Evolutionary conservation across 2,888 invertebrate species (phyloP).

Genomic region (Mesorhabditis spiculigera): DNA sequence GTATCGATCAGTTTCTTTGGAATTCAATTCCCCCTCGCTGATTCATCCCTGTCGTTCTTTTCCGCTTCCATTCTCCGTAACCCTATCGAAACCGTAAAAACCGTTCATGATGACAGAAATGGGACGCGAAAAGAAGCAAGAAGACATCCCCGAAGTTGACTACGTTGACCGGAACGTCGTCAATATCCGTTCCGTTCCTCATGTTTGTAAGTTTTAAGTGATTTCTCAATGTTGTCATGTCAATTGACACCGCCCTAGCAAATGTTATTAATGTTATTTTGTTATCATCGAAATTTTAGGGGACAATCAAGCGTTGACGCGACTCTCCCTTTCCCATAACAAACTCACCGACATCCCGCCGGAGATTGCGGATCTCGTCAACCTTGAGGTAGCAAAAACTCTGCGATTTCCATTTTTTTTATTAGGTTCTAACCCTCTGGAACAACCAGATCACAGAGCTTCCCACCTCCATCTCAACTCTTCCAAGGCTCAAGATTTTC

Average conservation of each 20-base stretch:
- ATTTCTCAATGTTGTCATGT: not conserved
- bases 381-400: slow-evolving; percentile 60
- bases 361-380: slow-evolving; percentile 64
- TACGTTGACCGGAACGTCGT: slow-evolving; percentile 85
- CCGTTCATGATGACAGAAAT: slow-evolving; percentile 11
- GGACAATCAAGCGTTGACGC: slow-evolving; percentile 79
- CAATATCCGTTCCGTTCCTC: slow-evolving; percentile 85
- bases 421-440: slow-evolving; percentile 71
- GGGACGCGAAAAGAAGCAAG: slow-evolving; percentile 72
- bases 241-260: not conserved
- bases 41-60: too few relatives aligned
- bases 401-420: slow-evolving; percentile 40
- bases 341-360: slow-evolving; percentile 66
- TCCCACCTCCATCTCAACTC: slow-evolving; percentile 85
- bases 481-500: slow-evolving; percentile 79
- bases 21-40: too few relatives aligned
- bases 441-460: slow-evolving; percentile 91
- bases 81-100: too few relatives aligned
- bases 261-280: slow-evolving; percentile 1
- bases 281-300: slow-evolving; percentile 69
- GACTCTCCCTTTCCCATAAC: slow-evolving; percentile 89
- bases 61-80: too few relatives aligned
- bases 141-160: slow-evolving; percentile 87
- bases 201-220: slow-evolving; percentile 76
- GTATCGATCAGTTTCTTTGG: too few relatives aligned